These are phyloP conservation scores for Sylvilagus bachmani DNA, from an alignment of 2,113 vertebrate genomes.

Conservation along the genomic window DNA sequence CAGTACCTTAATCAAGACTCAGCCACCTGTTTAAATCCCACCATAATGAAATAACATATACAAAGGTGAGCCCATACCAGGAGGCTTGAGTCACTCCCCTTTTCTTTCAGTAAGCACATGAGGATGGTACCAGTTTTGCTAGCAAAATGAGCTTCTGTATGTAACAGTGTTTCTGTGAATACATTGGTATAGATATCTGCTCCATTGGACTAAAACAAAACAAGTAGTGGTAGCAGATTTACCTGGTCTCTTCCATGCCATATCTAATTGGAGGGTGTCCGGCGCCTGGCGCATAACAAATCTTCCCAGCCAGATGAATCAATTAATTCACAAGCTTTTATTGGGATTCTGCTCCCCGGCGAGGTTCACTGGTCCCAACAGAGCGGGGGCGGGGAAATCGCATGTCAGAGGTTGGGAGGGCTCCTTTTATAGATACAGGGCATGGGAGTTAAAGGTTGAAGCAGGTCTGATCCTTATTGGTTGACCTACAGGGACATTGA, in stretches of 20 bases:
- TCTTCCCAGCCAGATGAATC: too few relatives aligned
- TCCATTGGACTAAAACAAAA: not conserved
- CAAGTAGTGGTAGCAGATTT: not conserved
- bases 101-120: not conserved
- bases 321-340: too few relatives aligned
- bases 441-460: too few relatives aligned
- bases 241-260: not conserved
- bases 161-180: not conserved
- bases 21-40: constrained; percentile 25
- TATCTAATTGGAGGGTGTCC: not conserved
- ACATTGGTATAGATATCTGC: not conserved
- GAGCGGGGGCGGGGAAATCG: too few relatives aligned
- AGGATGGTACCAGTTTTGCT: not conserved
- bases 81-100: not conserved
- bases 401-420: too few relatives aligned
- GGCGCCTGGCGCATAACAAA: too few relatives aligned
- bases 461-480: too few relatives aligned
- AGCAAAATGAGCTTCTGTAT: not conserved
- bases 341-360: too few relatives aligned
- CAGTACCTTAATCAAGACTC: not conserved
- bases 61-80: not conserved
- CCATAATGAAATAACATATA: not conserved
- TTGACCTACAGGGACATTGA: too few relatives aligned
- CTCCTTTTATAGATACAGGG: too few relatives aligned
- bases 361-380: too few relatives aligned